Percentiles rank a stretch among this genome's conserved stretches.
phyloP scores from a whole-genome alignment of 2,797 vertebrate genomes.

The Cynodonichthys magdalenae region DNA sequence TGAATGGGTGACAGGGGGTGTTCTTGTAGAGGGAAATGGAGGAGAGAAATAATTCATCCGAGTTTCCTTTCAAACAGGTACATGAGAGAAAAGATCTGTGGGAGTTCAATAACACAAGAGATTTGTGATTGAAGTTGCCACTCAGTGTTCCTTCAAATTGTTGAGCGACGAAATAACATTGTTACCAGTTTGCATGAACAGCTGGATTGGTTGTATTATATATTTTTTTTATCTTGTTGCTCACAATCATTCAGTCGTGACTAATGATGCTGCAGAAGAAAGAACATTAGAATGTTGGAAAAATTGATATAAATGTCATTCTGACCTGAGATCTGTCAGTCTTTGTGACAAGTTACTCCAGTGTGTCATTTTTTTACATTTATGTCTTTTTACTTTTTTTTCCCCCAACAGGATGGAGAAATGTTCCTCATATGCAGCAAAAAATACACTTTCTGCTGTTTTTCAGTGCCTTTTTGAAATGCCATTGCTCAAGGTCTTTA shows the following conservation, averaged over 20 bases:
- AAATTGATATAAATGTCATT: constrained; percentile 49
- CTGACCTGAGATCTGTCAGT: constrained; percentile 34
- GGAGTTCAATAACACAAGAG: constrained; percentile 21
- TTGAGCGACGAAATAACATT: neutral
- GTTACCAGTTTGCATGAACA: constrained; percentile 16
- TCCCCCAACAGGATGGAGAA: neutral
- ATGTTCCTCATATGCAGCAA: constrained; percentile 19
- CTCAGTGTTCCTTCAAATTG: constrained; percentile 7
- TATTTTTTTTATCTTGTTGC: constrained; percentile 19
- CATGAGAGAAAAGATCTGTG: constrained; percentile 24
- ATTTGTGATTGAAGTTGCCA: constrained; percentile 29
- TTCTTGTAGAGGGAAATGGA: constrained; percentile 38
- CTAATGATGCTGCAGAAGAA: constrained; percentile 20
- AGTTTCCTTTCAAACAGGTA: constrained; percentile 25
- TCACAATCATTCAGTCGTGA: constrained; percentile 20
- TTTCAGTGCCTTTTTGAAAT: constrained; percentile 9
- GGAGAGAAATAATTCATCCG: constrained; percentile 41
- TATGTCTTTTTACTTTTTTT: constrained; percentile 15
- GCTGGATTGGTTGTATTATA: neutral
- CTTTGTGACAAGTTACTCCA: constrained; percentile 22
- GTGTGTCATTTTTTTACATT: constrained; percentile 14
- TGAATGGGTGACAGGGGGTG: constrained; percentile 43
- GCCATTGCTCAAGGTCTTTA: constrained; percentile 3
- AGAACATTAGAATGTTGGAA: constrained; percentile 22
- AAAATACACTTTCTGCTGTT: neutral